phyloP scores from a whole-genome alignment of 2,888 invertebrate species.

The Xestia sexstrigata region DNA sequence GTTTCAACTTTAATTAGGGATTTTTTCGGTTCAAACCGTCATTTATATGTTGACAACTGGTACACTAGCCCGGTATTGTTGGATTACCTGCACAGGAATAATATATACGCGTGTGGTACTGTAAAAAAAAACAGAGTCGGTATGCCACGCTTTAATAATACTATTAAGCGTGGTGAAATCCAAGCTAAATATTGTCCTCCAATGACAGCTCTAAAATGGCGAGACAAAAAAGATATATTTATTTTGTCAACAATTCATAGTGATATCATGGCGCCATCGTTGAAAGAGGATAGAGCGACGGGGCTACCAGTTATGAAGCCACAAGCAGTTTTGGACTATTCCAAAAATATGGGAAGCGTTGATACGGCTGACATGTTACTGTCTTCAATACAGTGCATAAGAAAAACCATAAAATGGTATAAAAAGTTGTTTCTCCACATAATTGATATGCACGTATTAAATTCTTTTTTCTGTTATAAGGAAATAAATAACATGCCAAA shows the following conservation, averaged over 20 bases:
- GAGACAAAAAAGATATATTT: slow-evolving; percentile 17
- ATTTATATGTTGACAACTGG: slow-evolving; percentile 59
- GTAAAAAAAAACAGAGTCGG: slow-evolving; percentile 47
- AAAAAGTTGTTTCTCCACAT: slow-evolving; percentile 54
- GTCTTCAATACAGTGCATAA: slow-evolving; percentile 49
- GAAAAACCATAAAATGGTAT: slow-evolving; percentile 52
- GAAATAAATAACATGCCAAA: slow-evolving; percentile 37
- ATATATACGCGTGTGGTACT: slow-evolving; percentile 59
- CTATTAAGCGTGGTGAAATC: too few species aligned
- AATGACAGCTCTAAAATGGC: too few species aligned
- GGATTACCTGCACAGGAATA: slow-evolving; percentile 42
- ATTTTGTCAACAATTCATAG: slow-evolving; percentile 54
- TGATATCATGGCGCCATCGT: slow-evolving; percentile 46
- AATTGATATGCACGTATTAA: slow-evolving; percentile 46
- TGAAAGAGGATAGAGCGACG: slow-evolving; percentile 47
- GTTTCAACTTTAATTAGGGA: slow-evolving; percentile 47
- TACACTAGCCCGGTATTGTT: slow-evolving; percentile 58
- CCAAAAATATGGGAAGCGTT: slow-evolving; percentile 54
- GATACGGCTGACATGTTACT: slow-evolving; percentile 59
- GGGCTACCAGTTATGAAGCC: slow-evolving; percentile 52
- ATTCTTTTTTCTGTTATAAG: slow-evolving; percentile 40
- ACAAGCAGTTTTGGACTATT: slow-evolving; percentile 53
- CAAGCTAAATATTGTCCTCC: too few species aligned
- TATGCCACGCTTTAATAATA: too few species aligned
- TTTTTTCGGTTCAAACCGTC: slow-evolving; percentile 44